phyloP scores from a whole-genome alignment of 1,140 invertebrate species.

The Drosophila sp. region DNA sequence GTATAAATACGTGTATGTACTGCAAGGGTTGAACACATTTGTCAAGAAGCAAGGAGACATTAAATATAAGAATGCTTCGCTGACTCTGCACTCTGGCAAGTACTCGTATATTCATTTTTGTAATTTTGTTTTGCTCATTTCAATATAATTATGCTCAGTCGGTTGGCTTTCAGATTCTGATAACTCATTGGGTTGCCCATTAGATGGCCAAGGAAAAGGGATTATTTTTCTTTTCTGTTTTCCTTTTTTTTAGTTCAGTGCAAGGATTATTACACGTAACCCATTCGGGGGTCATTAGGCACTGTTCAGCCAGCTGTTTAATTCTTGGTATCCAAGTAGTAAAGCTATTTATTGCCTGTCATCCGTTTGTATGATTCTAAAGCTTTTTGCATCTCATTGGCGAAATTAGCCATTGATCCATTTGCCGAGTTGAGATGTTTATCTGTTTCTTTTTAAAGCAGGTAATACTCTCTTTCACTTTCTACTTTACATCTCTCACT shows the following conservation, averaged over 20 bases:
- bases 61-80: not conserved
- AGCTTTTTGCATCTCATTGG: constrained; percentile 36
- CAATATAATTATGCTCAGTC: constrained; percentile 47
- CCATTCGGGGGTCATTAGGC: constrained; percentile 32
- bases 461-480: not conserved
- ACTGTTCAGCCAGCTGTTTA: constrained; percentile 41
- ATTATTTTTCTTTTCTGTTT: not conserved
- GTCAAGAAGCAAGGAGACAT: not conserved
- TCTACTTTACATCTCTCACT: constrained; percentile 4
- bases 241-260: not conserved
- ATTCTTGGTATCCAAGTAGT: constrained; percentile 16
- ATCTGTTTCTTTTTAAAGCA: constrained; percentile 13
- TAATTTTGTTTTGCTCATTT: constrained; percentile 19
- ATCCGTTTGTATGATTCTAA: constrained; percentile 16
- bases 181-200: constrained; percentile 47
- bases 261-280: constrained; percentile 31
- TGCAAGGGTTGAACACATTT: constrained; percentile 20
- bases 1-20: constrained; percentile 5
- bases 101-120: constrained; percentile 4
- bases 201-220: constrained; percentile 5
- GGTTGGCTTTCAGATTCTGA: constrained; percentile 31
- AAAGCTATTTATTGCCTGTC: constrained; percentile 42
- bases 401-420: constrained; percentile 37
- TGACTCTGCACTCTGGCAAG: constrained; percentile 15
- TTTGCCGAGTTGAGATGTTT: constrained; percentile 26